Evolutionary conservation across 2,888 invertebrate genomes (phyloP), one percentile per base, ranked within the genome.

Genomic region (Aporophyla lueneburgensis): DNA sequence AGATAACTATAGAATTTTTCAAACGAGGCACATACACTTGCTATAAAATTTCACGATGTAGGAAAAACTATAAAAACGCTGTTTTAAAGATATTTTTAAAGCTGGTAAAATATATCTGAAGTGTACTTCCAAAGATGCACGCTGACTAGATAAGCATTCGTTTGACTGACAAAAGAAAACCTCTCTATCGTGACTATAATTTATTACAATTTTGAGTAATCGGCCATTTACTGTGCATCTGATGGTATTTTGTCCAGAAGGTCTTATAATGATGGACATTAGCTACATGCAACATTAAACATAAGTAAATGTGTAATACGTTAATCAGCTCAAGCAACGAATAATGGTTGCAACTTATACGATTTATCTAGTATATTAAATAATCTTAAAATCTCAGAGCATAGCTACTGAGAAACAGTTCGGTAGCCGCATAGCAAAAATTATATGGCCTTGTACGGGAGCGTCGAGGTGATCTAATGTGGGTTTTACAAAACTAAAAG

Each of bases 181-280:
- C 21, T 59, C 10, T 46, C 2, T n/a, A n/a, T 14, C 59, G 33
- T 66, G 62, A 76, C 70, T 27, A 43, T 56, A 76, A 81, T 81
- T 68, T 56, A 56, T n/a, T 27, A 27, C 59, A 56, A 71, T 82
- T 81, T 80, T n/a, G 33, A 66, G 19, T 80, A 77, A 80, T 61
- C 19, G 27, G 19, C 54, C 54, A 51, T 59, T 82, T 71, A 40
- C n/a, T 40, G 46, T 40, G 24, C n/a, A 51, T 27, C 14, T 51
- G 21, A 49, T 33, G n/a, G 19, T 54, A 54, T 66, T 27, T 72
- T 33, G 6, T 51, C n/a, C n/a, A 49, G 49, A 43, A 49, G 40
- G 43, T 78, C 40, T 67, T n/a, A 33, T 66, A 77, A 77, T 56
- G 10, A 40, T n/a, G 21, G 14, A 49, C 10, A 40, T 77, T 56